A percentile compares a stretch with the other conserved stretches of the same genome.
phyloP scores from a whole-genome alignment of 2,113 vertebrate species.

The Elanoides forficatus region DNA sequence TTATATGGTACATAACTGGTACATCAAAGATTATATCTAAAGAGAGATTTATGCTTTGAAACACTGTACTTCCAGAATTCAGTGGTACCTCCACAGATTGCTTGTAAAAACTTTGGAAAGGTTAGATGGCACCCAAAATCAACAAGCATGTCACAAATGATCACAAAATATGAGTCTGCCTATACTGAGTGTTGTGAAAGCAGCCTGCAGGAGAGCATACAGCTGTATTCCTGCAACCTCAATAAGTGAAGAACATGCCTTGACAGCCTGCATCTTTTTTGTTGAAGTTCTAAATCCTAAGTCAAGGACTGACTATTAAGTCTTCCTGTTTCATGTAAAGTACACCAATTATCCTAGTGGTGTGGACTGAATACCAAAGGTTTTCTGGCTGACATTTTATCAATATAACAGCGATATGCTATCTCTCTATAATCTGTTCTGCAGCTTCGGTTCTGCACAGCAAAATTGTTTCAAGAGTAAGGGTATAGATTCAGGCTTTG shows the following conservation, averaged over 20 bases:
- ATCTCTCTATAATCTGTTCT: neutral
- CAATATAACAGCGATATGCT: neutral
- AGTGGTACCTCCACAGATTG: neutral
- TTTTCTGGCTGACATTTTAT: neutral
- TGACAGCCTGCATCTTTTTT: no score
- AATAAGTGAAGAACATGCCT: neutral
- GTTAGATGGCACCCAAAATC: neutral
- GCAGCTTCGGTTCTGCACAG: neutral
- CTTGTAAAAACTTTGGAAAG: neutral
- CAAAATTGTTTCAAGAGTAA: neutral
- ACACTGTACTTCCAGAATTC: neutral
- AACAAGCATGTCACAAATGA: neutral
- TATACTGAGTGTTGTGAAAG: neutral
- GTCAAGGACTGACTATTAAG: neutral
- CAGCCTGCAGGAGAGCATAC: neutral
- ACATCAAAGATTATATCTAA: neutral
- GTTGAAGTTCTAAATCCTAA: neutral
- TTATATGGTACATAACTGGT: rapidly evolving
- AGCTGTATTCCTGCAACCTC: neutral
- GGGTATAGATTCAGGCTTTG: neutral
- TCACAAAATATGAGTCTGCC: neutral
- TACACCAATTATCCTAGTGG: neutral
- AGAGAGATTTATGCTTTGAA: neutral
- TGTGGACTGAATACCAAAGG: neutral
- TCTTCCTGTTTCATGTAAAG: neutral